Evolutionary conservation across 1,140 invertebrate genomes (phyloP), one percentile per base, ranked within the genome.

Genomic region (Sweltsa coloradensis): DNA sequence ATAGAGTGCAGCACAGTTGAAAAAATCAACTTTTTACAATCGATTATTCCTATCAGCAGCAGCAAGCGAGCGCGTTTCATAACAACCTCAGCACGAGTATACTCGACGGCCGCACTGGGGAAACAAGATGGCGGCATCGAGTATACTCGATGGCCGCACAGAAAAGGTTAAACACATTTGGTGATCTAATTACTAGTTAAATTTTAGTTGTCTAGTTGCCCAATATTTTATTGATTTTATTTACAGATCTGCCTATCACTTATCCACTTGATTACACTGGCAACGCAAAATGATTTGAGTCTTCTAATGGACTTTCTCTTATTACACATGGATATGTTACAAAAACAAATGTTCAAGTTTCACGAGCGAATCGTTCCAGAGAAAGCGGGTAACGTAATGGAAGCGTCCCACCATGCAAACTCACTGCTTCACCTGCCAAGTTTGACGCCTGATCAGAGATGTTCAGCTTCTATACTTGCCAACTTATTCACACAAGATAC

Each of bases 231-330:
- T 34, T 16, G 41, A 51, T 43, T 52, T 51, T 34, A 39, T 47
- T 58, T 60, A 45, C 42, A 69, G 64, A 49, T 69, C 16, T 69
- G 67, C 48, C 55, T 69, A 43, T 61, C 66, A 34, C 55, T 69
- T 34, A 58, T 60, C 40, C 65, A 65, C 40, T 42, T 69, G 34
- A 61, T 59, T 4, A 52, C 57, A 34, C 48, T 51, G 47, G 64
- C 62, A 2, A 48, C 62, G 41, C 41, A 57, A 24, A 51, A 57
- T 1, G 64, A 68, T 44, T 50, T 69, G 14, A 57, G 58, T 24
- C 48, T 51, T 42, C 54, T 69, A 44, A 66, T 64, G 62, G 43
- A 47, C 31, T 5, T 47, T 9, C 29, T 51, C 9, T 21, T 41
- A 11, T 25, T 36, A n/a, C 44, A 51, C 26, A 16, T 37, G 11